Base-by-base conservation (phyloP, 2,113 vertebrate genomes). In the Morone chrysops region DNA sequence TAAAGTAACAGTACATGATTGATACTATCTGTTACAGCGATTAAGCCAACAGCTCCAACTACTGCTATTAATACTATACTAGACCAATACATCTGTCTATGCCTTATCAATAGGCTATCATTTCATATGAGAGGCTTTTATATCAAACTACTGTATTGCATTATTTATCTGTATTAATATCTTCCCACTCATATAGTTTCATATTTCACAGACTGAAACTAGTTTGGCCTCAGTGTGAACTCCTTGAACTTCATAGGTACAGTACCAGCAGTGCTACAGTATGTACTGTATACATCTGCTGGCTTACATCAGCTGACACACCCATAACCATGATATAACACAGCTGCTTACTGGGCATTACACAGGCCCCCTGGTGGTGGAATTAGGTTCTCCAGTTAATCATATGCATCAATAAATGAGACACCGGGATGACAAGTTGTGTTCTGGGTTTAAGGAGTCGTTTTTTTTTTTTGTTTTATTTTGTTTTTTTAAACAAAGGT, bases 311-410 rank as follows among this genome's bases (percentile, higher is more conserved):
- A 80, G 60, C 69, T 72, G 78, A 82, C 71, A 82, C 78, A 40
- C 71, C 71, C 48, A 70, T 18, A 60, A 48, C n/a, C n/a, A 0
- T 76, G 71, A 59, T 71, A 45, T 66, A 69, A 43, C 66, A 53
- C 77, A 73, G 73, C 17, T 48, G 51, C 51, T 51, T 2, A 48
- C 14, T 40, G 16, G 40, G 36, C 3, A 5, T 14, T 20, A 36
- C 50, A 47, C 3, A 22, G 60, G 4, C 81, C 78, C 68, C 61
- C 87, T 84, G 59, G 56, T 90, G 90, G 84, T 48, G 36, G 22
- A 66, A 47, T 25, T 16, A 45, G 60, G 40, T 48, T 12, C 11
- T 67, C 20, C 75, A 81, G 60, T 8, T 4, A 31, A 31, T 31
- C 40, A 53, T 2, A 25, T 22, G 17, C 53, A 45, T 47, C 3